Base-by-base conservation (phyloP, 2,797 vertebrate species). In the Platalea minor region DNA sequence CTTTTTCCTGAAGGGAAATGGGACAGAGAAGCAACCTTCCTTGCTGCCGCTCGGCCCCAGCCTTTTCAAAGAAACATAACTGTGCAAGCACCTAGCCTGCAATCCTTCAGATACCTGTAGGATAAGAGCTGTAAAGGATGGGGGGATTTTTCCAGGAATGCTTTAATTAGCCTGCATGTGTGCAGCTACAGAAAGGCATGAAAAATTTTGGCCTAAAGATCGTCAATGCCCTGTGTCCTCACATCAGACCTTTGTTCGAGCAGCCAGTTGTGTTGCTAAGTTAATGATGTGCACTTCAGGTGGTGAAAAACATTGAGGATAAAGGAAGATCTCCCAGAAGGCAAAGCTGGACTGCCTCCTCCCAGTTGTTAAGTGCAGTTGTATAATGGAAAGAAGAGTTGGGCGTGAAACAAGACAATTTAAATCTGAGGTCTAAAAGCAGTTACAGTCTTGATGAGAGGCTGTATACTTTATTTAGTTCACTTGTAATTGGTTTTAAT, bases 401-500 rank as follows among this genome's bases (percentile, higher is more conserved):
- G 56, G 23, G 65, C 80, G 81, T 91, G 76, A 84, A 95, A 67
- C 16, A 64, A 81, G 54, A 51, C n/a, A 84, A 84, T 75, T 90
- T 56, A 90, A 89, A 88, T 76, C 70, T 25, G 65, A 75, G 25
- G 41, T 91, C 87, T 93, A 91, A 92, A 95, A 93, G 8, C 74
- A 76, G 59, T 89, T 91, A 3, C 48, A 46, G 17, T 31, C 68
- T 80, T 77, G 69, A 76, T 85, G 76, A 94, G 25, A 26, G 67
- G 17, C 80, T 94, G 39, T 79, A 19, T 69, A 64, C 84, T 90
- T 95, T 82, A 77, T 93, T 92, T 95, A 84, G 77, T 67, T 88
- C 67, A 54, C 43, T 60, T 67, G 16, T 87, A 90, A 91, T 93
- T 94, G 2, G 11, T 90, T 96, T 94, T 77, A 90, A 85, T 94